Evolutionary conservation across 1,140 invertebrate genomes (phyloP).

Genomic region (Drosophila virilis): DNA sequence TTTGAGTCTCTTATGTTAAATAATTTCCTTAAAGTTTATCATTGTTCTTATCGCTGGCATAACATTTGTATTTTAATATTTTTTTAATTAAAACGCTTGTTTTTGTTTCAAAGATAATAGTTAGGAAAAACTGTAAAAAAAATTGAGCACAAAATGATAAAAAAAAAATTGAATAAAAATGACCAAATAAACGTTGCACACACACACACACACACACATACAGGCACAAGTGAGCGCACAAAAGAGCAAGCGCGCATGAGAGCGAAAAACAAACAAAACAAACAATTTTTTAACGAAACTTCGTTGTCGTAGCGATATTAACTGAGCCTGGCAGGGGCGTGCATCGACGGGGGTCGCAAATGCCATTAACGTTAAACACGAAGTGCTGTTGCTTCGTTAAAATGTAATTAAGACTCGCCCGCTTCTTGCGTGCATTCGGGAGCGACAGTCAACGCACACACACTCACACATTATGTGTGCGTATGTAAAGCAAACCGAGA

Average conservation of each 20-base stretch:
- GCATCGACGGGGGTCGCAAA: constrained; percentile 37
- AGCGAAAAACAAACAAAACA: constrained; percentile 75
- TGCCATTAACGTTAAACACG: constrained; percentile 40
- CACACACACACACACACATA: constrained; percentile 16
- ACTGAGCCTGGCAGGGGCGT: constrained; percentile 57
- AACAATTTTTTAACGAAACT: constrained; percentile 68
- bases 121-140: constrained; percentile 48
- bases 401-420: constrained; percentile 79
- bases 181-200: constrained; percentile 49
- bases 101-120: background rate
- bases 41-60: constrained; percentile 29
- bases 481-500: constrained; percentile 20
- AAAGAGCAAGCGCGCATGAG: constrained; percentile 21
- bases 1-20: constrained; percentile 12
- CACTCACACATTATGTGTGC: constrained; percentile 11
- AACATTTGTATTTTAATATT: background rate
- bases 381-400: constrained; percentile 52
- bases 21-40: constrained; percentile 15
- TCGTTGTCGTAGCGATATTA: constrained; percentile 64
- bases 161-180: constrained; percentile 49
- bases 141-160: constrained; percentile 46
- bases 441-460: constrained; percentile 24
- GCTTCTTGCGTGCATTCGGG: constrained; percentile 57
- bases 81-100: constrained; percentile 22
- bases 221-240: constrained; percentile 2